phyloP scores from a whole-genome alignment of 2,888 invertebrate species.

The Gordius sp. region DNA sequence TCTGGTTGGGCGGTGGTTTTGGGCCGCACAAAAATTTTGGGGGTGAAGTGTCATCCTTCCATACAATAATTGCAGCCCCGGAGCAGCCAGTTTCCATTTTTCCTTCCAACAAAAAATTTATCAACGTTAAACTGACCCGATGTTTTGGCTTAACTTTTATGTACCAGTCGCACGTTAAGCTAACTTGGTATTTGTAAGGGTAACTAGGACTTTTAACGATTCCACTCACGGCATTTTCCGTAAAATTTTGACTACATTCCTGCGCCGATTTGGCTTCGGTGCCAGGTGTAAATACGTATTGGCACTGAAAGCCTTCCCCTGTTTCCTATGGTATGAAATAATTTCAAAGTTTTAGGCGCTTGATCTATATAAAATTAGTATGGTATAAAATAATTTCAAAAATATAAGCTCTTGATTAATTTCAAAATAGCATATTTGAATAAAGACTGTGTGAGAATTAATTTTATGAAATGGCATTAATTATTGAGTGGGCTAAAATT shows the following conservation, averaged over 20 bases:
- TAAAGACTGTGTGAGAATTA: too few relatives aligned
- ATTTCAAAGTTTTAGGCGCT: too few relatives aligned
- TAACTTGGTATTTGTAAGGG: slow-evolving; percentile 55
- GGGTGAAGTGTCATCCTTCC: slow-evolving; percentile 20
- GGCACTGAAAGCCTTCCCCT: background rate
- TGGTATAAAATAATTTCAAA: too few relatives aligned
- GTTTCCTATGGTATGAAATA: too few relatives aligned
- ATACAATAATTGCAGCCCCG: slow-evolving; percentile 24
- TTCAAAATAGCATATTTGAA: too few relatives aligned
- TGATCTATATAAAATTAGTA: too few relatives aligned
- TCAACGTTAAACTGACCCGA: slow-evolving; percentile 64
- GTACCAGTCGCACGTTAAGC: slow-evolving; percentile 82
- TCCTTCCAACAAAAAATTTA: slow-evolving; percentile 72
- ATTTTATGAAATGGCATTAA: too few relatives aligned
- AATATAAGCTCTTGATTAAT: too few relatives aligned
- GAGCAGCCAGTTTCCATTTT: slow-evolving; percentile 25
- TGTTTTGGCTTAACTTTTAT: slow-evolving; percentile 59
- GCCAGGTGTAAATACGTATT: background rate
- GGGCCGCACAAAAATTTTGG: slow-evolving; percentile 24
- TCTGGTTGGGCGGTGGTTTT: slow-evolving; percentile 13
- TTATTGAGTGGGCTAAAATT: too few relatives aligned
- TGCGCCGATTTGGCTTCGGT: background rate
- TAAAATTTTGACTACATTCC: background rate
- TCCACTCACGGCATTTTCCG: background rate
- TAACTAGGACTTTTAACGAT: slow-evolving; percentile 43